These are phyloP conservation scores for Osmoderma eremita DNA, from an alignment of 2,888 invertebrate species.

Conservation along the genomic window DNA sequence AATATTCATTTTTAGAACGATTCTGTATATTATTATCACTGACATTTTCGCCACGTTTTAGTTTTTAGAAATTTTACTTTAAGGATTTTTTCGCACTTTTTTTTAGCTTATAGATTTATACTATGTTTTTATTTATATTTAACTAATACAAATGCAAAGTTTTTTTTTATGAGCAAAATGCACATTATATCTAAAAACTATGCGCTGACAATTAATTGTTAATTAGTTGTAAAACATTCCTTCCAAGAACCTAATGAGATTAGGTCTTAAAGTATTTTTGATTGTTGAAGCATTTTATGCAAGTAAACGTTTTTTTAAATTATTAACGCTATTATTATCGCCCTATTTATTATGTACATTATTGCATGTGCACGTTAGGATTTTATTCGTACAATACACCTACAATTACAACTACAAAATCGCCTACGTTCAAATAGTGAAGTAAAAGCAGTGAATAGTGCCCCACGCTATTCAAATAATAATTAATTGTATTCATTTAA, in stretches of 20 bases:
- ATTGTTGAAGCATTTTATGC: constrained; percentile 51
- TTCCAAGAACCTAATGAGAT: constrained; percentile 53
- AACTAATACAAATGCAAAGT: constrained; percentile 8
- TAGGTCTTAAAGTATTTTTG: constrained; percentile 46
- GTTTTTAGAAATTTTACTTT: constrained; percentile 2
- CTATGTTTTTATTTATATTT: constrained; percentile 3
- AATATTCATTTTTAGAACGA: constrained; percentile 11
- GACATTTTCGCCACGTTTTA: constrained; percentile 5
- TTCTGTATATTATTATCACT: not conserved
- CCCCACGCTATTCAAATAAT: no score
- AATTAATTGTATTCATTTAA: no score
- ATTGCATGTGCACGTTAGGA: constrained; percentile 15
- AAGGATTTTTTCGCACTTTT: constrained; percentile 20
- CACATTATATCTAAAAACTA: constrained; percentile 20
- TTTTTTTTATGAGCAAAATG: constrained; percentile 22
- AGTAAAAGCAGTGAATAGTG: no score
- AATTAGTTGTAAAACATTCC: constrained; percentile 54
- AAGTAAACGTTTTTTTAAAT: constrained; percentile 49
- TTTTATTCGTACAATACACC: constrained; percentile 12
- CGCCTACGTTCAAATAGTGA: no score
- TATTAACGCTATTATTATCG: constrained; percentile 41
- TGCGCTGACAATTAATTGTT: constrained; percentile 34
- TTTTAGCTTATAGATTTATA: constrained; percentile 22
- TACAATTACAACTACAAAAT: no score
- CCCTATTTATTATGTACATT: constrained; percentile 49